Percentiles rank a stretch among this genome's conserved stretches.
Evolutionary conservation across 2,113 vertebrate genomes (phyloP).

Genomic region (Butorides virescens): DNA sequence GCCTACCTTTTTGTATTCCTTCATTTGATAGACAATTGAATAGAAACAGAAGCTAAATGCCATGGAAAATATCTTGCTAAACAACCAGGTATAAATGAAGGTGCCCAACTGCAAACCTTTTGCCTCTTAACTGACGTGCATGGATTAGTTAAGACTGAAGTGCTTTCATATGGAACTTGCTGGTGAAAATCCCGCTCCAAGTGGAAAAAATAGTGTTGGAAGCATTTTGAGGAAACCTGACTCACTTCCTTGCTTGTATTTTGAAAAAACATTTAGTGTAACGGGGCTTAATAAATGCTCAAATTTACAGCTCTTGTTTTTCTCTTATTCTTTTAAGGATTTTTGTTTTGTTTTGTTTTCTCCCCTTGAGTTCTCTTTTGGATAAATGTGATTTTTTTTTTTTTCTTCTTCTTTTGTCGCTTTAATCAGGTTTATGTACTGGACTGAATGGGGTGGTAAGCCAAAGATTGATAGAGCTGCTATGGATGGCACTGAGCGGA

Average conservation of each 20-base stretch:
- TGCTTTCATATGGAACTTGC: neutral
- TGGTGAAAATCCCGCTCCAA: conserved; percentile 15
- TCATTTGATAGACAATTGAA: neutral
- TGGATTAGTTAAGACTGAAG: neutral
- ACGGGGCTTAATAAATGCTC: neutral
- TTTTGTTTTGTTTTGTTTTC: neutral
- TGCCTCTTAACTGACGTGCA: neutral
- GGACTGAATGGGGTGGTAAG: conserved; percentile 97
- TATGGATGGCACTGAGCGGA: conserved; percentile 91
- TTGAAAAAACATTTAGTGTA: neutral
- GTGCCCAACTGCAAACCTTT: neutral
- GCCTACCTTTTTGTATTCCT: neutral
- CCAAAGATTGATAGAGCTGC: conserved; percentile 94
- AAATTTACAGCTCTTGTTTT: neutral
- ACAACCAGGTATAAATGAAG: neutral
- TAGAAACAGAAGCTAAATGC: neutral
- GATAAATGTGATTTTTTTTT: neutral
- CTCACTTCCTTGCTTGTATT: conserved; percentile 15
- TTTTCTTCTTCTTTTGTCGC: neutral
- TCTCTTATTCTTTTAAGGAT: neutral
- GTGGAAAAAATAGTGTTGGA: neutral
- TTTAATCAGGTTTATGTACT: conserved; percentile 91
- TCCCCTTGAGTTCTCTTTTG: neutral
- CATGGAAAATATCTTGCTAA: neutral
- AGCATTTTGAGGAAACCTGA: conserved; percentile 39